Base-by-base conservation (phyloP, 2,888 invertebrate species). In the Limnephilus lunatus region DNA sequence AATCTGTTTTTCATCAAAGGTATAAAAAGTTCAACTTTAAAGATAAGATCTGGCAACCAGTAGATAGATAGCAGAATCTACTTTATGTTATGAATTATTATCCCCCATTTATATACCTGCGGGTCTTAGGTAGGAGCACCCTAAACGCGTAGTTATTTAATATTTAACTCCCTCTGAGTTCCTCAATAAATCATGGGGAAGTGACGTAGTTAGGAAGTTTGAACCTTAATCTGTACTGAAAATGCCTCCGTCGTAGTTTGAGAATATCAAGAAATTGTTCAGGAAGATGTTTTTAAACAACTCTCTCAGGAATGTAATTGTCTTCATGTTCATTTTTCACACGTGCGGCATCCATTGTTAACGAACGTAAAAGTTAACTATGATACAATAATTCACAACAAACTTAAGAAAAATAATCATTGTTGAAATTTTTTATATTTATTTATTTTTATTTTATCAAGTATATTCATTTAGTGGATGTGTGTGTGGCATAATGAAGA, bases 141-240 rank as follows among this genome's bases (percentile, higher is more conserved):
- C 68, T 9, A 68, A 68, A 68, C 25, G 25, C 68, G 68, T 68
- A 68, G 68, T 68, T 25, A 48, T 44, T 86, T 48, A 48, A 86
- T 86, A 48, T 48, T 48, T 48, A 86, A 86, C 3, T 44, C 48
- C 14, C 14, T 5, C 15, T 15, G 30, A 86, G 48, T 48, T 86
- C 39, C 86, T 86, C 30, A 44, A 86, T 86, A 48, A 48, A 86
- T 86, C 86, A 86, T 86, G 86, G 35, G 30, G 86, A n/a, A 44
- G 86, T 44, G 35, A 39, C 44, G 86, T 9, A 39, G 83, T 83
- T 68, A 68, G 68, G n/a, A 68, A 68, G 68, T 68, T 68, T 68
- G 4, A 68, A 68, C 68, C 68, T n/a, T 25, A 68, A 68, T 68
- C 68, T 68, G 25, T n/a, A 68, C 68, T 68, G 68, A 68, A 68